phyloP scores from a whole-genome alignment of 1,140 invertebrate species.

The Leptopilina clavipes region DNA sequence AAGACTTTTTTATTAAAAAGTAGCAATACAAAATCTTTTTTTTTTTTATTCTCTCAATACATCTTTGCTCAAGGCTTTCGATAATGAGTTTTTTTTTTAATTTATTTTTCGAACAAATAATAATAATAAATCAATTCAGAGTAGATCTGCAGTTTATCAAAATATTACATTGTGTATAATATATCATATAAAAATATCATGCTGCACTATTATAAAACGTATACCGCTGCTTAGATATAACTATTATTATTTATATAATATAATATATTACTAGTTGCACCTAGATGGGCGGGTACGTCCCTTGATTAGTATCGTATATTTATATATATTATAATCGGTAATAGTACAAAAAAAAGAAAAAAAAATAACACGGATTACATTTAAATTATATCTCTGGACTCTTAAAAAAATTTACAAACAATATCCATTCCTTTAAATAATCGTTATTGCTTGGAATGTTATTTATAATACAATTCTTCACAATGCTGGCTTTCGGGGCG shows the following conservation, averaged over 20 bases:
- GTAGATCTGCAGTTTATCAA: slow-evolving; percentile 59
- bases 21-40: slow-evolving; percentile 67
- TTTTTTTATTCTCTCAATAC: slow-evolving; percentile 55
- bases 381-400: slow-evolving; percentile 49
- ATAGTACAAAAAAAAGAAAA: slow-evolving; percentile 43
- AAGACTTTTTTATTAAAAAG: slow-evolving; percentile 65
- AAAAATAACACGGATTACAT: slow-evolving; percentile 49
- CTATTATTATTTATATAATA: slow-evolving; percentile 47
- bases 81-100: slow-evolving; percentile 43
- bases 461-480: slow-evolving; percentile 48
- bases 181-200: slow-evolving; percentile 70
- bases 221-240: slow-evolving; percentile 52
- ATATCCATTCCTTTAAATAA: slow-evolving; percentile 49
- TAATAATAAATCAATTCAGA: slow-evolving; percentile 53
- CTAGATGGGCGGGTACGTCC: slow-evolving; percentile 60
- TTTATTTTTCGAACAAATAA: slow-evolving; percentile 56
- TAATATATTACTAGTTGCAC: slow-evolving; percentile 56
- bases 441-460: slow-evolving; percentile 54
- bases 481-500: slow-evolving; percentile 12
- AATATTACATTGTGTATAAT: slow-evolving; percentile 48
- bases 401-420: slow-evolving; percentile 35
- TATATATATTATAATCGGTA: slow-evolving; percentile 41
- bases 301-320: slow-evolving; percentile 54
- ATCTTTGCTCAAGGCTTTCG: slow-evolving; percentile 56
- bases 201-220: slow-evolving; percentile 68